Evolutionary conservation across 2,888 invertebrate genomes (phyloP).

Genomic region (Drosophila fulvimacula): DNA sequence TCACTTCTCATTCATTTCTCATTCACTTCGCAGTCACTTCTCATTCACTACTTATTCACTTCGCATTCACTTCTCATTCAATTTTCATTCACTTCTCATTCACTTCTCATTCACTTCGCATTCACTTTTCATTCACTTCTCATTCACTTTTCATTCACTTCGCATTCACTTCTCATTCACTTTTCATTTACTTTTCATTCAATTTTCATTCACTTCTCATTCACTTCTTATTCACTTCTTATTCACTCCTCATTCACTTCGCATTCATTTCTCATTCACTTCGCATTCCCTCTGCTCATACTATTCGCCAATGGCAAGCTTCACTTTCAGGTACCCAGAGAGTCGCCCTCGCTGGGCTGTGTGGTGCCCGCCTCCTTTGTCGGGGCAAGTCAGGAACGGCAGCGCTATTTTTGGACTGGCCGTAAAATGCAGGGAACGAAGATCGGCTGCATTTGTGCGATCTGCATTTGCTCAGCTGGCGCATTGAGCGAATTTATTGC

Average conservation of each 20-base stretch:
- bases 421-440: constrained; percentile 32
- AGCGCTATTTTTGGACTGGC: constrained; percentile 47
- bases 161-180: too few relatives aligned
- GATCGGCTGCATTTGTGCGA: constrained; percentile 32
- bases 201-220: too few relatives aligned
- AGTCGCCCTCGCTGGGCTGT: constrained; percentile 21
- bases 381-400: constrained; percentile 19
- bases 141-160: too few relatives aligned
- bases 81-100: too few relatives aligned
- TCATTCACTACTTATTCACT: too few relatives aligned
- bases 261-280: neutral
- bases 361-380: neutral
- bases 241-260: neutral
- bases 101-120: too few relatives aligned
- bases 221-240: too few relatives aligned
- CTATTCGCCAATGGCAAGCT: constrained; percentile 29
- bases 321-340: constrained; percentile 25
- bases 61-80: too few relatives aligned
- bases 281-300: neutral
- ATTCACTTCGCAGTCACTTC: neutral
- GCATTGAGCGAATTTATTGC: constrained; percentile 44
- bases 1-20: too few relatives aligned
- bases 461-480: constrained; percentile 45
- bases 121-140: too few relatives aligned
- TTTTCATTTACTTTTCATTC: too few relatives aligned